Base-by-base conservation (phyloP, 2,888 invertebrate genomes). In the Melieria picta region DNA sequence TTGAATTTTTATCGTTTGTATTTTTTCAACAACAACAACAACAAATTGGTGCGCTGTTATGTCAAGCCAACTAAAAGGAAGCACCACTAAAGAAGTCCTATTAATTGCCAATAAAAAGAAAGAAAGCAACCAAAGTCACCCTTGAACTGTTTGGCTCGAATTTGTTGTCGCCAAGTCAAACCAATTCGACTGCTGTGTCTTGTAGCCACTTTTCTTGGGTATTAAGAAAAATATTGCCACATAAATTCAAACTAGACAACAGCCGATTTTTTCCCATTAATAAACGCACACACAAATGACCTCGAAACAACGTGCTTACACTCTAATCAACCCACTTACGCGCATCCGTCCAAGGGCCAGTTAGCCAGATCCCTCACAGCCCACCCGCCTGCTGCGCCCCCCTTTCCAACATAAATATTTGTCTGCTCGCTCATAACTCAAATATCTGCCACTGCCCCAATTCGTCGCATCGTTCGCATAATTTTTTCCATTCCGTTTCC, bases 351-450 rank as follows among this genome's bases (percentile, higher is more conserved):
- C 69, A 30, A 10, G 66, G 9, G 43, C 60, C 67, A 52, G 61
- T 45, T 71, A 52, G 45, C 30, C 47, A 52, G 3, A 30, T 30
- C 30, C 30, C 16, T n/a, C n/a, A n/a, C n/a, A n/a, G n/a, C n/a
- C 16, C 16, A 1, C 16, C 16, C 16, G 16, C 16, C 16, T 16
- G n/a, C n/a, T n/a, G n/a, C n/a, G n/a, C 16, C 16, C 48, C 30
- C 74, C 76, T 69, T 75, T 75, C 69, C 78, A 71, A 10, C 13
- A 46, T 62, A 69, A 70, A 69, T 70, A 63, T 73, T 66, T 70
- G 66, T 65, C 69, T 60, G 50, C 65, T 81, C 80, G 77, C 81
- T 79, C 81, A 81, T 82, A 81, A 82, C 80, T 81, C 82, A 81
- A 82, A 76, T 79, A 80, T 80, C 79, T 81, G 79, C 11, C 61